A percentile compares a stretch with the other conserved stretches of the same genome.
These are phyloP conservation scores for Strigops habroptila DNA, from an alignment of 2,113 vertebrate species.

Conservation along the genomic window DNA sequence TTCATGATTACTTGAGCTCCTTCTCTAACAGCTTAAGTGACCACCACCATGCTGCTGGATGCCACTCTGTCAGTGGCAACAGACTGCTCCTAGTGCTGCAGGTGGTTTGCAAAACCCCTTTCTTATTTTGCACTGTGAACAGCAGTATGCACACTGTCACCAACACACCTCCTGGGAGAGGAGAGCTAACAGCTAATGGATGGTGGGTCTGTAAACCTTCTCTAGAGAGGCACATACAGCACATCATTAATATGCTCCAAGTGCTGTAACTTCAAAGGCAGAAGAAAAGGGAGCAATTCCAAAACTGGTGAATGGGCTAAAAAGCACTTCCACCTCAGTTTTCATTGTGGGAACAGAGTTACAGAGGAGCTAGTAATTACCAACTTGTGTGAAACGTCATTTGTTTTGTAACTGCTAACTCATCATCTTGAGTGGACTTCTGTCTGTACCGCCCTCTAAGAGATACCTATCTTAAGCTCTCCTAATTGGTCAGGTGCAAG, in stretches of 20 bases:
- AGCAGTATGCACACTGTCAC: not conserved
- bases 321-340: not conserved
- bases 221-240: not conserved
- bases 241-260: not conserved
- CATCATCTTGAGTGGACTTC: not conserved
- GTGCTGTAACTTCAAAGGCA: not conserved
- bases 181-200: not conserved
- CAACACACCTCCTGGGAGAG: not conserved
- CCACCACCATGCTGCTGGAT: not conserved
- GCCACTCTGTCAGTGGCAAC: accelerated
- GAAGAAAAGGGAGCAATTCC: not conserved
- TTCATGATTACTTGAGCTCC: not conserved
- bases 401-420: not conserved
- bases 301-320: not conserved
- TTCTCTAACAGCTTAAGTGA: not conserved
- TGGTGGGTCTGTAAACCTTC: not conserved
- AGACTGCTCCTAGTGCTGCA: not conserved
- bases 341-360: not conserved
- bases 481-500: not conserved
- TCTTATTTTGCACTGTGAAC: not conserved
- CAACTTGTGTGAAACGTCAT: not conserved
- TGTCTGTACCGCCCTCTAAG: not conserved
- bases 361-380: not conserved
- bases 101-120: not conserved
- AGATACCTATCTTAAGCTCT: not conserved